phyloP scores from a whole-genome alignment of 1,140 invertebrate species.

The Monomorium pharaonis region DNA sequence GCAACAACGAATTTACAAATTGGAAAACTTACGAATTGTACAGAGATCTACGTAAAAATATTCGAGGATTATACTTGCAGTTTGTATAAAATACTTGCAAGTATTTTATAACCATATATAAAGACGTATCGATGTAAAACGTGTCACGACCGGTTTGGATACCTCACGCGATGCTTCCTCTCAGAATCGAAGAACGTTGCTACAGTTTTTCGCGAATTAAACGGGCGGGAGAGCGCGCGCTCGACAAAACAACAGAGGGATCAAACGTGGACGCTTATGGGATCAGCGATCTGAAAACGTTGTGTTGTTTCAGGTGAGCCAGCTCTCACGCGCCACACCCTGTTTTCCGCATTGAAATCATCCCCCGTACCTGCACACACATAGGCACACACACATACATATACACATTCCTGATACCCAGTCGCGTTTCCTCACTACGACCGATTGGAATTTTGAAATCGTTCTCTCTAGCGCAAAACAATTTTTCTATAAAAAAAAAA shows the following conservation, averaged over 20 bases:
- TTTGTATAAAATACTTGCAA: not conserved
- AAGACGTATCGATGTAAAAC: not conserved
- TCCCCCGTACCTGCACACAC: constrained; percentile 47
- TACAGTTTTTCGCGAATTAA: constrained; percentile 72
- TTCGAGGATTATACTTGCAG: not conserved
- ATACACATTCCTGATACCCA: not conserved
- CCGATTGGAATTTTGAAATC: constrained; percentile 72
- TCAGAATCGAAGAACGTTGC: constrained; percentile 63
- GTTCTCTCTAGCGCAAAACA: constrained; percentile 70
- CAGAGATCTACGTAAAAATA: not conserved
- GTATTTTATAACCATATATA: not conserved
- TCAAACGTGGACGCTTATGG: constrained; percentile 83
- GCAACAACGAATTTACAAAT: not conserved
- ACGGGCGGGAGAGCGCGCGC: constrained; percentile 62
- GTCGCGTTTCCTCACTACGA: constrained; percentile 59
- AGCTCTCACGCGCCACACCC: constrained; percentile 81
- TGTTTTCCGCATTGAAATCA: constrained; percentile 73
- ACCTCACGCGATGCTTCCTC: constrained; percentile 19
- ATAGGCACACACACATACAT: not conserved
- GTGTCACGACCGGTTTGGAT: not conserved
- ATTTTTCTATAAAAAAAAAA: constrained; percentile 50
- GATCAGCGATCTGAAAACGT: constrained; percentile 84
- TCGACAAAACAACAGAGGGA: constrained; percentile 81
- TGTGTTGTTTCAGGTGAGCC: constrained; percentile 84
- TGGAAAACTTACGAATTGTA: not conserved